Percentiles rank a stretch among this genome's conserved stretches.
Conservation (phyloP, 2,888 invertebrate species). For the Prenolepis imparis region DNA sequence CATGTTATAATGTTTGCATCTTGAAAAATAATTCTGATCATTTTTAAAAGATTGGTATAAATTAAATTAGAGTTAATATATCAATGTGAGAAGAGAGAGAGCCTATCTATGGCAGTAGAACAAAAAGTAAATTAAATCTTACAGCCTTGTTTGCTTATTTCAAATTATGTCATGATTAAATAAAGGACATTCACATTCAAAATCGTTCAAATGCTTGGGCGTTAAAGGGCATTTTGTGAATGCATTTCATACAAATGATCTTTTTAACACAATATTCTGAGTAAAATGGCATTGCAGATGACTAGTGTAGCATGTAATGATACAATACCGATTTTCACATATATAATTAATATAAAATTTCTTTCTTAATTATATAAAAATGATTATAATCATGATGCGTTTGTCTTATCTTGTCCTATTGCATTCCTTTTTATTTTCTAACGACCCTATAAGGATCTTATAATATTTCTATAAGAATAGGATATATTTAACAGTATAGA, state of each 20-base stretch:
- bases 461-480: constrained; percentile 83
- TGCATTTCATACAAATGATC: constrained; percentile 62
- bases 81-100: constrained; percentile 54
- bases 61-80: constrained; percentile 64
- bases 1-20: constrained; percentile 28
- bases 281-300: constrained; percentile 77
- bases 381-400: constrained; percentile 59
- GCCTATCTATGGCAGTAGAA: constrained; percentile 74
- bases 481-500: constrained; percentile 81
- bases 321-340: constrained; percentile 67
- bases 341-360: constrained; percentile 34
- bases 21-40: constrained; percentile 33
- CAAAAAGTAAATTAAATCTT: constrained; percentile 65
- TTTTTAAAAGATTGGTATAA: constrained; percentile 38
- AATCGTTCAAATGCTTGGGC: constrained; percentile 58
- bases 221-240: constrained; percentile 57
- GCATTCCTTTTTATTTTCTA: constrained; percentile 62
- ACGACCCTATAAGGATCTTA: constrained; percentile 71
- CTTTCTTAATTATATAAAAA: constrained; percentile 30
- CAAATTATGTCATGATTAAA: constrained; percentile 63
- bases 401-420: constrained; percentile 55
- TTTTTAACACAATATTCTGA: constrained; percentile 63
- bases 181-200: constrained; percentile 63
- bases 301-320: constrained; percentile 77
- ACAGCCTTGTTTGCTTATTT: constrained; percentile 54